These are phyloP conservation scores for Asteroscopus sphinx DNA, from an alignment of 2,888 invertebrate species.

Conservation along the genomic window DNA sequence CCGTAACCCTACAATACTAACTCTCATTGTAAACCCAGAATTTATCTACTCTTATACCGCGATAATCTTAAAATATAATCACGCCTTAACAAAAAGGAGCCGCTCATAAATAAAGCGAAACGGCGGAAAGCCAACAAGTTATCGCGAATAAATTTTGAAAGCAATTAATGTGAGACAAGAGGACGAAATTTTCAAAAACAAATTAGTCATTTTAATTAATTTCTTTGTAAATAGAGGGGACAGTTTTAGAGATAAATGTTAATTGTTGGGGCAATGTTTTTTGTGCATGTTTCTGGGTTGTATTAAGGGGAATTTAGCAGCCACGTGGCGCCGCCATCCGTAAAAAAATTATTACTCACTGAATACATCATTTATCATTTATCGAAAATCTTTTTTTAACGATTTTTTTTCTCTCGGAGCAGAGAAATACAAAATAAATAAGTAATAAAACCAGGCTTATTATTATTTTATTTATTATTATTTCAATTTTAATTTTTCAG, in stretches of 20 bases:
- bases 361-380: no score
- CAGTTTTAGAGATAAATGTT: conserved; percentile 21
- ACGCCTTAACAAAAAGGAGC: conserved; percentile 32
- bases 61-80: conserved; percentile 41
- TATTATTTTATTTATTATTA: no score
- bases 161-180: conserved; percentile 46
- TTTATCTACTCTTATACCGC: conserved; percentile 18
- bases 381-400: no score
- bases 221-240: conserved; percentile 45
- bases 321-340: no score
- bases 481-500: no score
- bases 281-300: not conserved
- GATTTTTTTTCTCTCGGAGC: no score
- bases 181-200: conserved; percentile 43
- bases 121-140: conserved; percentile 36
- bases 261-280: conserved; percentile 10
- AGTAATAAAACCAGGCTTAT: no score
- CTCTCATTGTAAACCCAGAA: conserved; percentile 4
- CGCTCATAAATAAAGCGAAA: conserved; percentile 38
- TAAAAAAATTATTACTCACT: no score
- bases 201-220: conserved; percentile 55
- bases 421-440: no score
- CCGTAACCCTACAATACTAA: conserved; percentile 2
- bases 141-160: conserved; percentile 49
- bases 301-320: no score